Evolutionary conservation across 2,797 vertebrate species (phyloP), one percentile per base, ranked within the genome.

Genomic region (Eulemur coronatus): DNA sequence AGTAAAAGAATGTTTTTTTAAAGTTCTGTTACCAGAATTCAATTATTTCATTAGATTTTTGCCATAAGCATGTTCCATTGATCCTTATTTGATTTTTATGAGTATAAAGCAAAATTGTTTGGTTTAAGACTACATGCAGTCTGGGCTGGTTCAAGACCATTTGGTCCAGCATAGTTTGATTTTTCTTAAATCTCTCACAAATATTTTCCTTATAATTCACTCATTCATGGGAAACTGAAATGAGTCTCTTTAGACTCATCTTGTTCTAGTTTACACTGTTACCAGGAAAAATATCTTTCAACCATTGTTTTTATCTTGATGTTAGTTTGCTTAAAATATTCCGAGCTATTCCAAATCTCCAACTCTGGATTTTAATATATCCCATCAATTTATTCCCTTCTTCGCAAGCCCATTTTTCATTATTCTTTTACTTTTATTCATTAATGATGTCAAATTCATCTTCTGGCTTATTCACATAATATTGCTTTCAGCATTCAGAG

Each of bases 371-470:
- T 82, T 94, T 43, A 79, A 55, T 52, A 81, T 6, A 26, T 2
- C 4, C 9, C n/a, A 26, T 65, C 10, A 50, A 12, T 59, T 70
- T 65, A 17, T n/a, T 17, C 28, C n/a, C 20, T 91, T 81, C 26
- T 28, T 81, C 14, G 50, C 20, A 24, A 82, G 70, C 28, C 28
- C 28, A 28, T 87, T 92, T 94, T 79, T 93, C 35, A 89, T 89
- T 38, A 70, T 88, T 92, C 26, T 75, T 96, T 75, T 43, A 24
- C 59, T 92, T 72, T 91, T 35, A 61, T 63, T 96, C 55, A 81
- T 41, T 80, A 76, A 91, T 72, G 24, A 95, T 69, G 50, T 84
- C n/a, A 81, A 61, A 87, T 72, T 63, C 12, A 57, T 89, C 78
- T 94, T 94, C 59, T 80, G 57, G 38, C 52, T 80, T 70, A 65